These are phyloP conservation scores for Pollenia labialis DNA, from an alignment of 2,888 invertebrate genomes.

Conservation along the genomic window DNA sequence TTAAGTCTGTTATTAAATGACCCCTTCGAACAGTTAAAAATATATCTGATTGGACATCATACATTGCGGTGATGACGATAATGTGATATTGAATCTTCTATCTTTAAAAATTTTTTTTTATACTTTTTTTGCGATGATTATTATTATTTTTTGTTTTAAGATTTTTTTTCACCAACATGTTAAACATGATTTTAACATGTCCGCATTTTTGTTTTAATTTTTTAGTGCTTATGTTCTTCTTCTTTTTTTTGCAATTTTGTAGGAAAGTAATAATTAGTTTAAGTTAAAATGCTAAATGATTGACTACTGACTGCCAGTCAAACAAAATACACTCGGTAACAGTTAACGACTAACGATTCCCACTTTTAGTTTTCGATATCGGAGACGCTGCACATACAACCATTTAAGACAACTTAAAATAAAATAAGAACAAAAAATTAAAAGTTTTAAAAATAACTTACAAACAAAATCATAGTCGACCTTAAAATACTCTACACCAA, in stretches of 20 bases:
- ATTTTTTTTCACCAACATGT: conserved; percentile 68
- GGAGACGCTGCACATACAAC: neutral
- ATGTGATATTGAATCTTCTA: conserved; percentile 40
- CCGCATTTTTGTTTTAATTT: conserved; percentile 53
- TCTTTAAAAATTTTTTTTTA: neutral
- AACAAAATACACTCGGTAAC: neutral
- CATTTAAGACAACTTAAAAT: conserved; percentile 20
- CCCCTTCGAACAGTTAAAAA: conserved; percentile 38
- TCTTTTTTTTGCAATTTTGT: conserved; percentile 78
- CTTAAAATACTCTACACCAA: too few species aligned
- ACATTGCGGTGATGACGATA: conserved; percentile 16
- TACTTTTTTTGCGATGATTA: conserved; percentile 36
- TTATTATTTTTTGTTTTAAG: conserved; percentile 23
- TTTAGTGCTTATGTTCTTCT: conserved; percentile 15
- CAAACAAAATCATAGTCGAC: too few species aligned
- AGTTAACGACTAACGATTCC: conserved; percentile 24
- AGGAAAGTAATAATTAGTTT: conserved; percentile 82
- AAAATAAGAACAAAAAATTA: neutral
- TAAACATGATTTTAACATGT: conserved; percentile 74
- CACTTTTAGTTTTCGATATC: conserved; percentile 41
- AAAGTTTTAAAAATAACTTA: neutral
- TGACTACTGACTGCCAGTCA: conserved; percentile 55
- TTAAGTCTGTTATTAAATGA: conserved; percentile 63
- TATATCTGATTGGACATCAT: neutral
- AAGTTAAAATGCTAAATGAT: conserved; percentile 72